Base-by-base conservation (phyloP, 2,888 invertebrate species). In the Bedellia somnulentella region DNA sequence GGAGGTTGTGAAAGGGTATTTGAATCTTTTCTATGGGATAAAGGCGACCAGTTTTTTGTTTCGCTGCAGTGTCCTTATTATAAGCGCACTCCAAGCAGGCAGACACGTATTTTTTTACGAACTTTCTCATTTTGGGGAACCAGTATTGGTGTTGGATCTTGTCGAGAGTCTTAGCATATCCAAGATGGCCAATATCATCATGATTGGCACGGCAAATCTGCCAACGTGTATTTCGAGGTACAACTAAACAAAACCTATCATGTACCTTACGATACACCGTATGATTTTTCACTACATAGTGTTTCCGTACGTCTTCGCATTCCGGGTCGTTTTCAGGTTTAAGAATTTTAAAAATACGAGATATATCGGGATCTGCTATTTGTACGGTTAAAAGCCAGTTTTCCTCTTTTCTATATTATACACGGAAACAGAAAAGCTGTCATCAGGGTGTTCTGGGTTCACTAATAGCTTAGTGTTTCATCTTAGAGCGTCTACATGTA, bases 401-500 rank as follows among this genome's bases (percentile, higher is more conserved):
- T 2, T 30, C 42, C 28, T 13, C n/a, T n/a, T 36, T 12, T 11
- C 40, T n/a, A 34, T 35, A 23, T 25, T 21, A 11, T 18, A 27
- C n/a, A 35, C 15, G 6, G 9, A 17, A 15, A 10, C 3, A 11
- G 5, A 4, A 9, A n/a, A 14, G 2, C 8, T 10, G 3, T 25
- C 14, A 5, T 13, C n/a, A 2, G 5, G 3, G 10, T 5, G n/a
- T n/a, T n/a, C n/a, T n/a, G n/a, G n/a, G n/a, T n/a, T n/a, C n/a
- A n/a, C n/a, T n/a, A n/a, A n/a, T 4, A 11, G 5, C 6, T 5
- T 13, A 9, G 30, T 8, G 10, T 25, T 25, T 9, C 30, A 18
- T 13, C 25, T 30, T 8, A 30, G n/a, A 1, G 49, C 47, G 32
- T 55, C 53, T 5, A 46, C 49, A 27, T 52, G 47, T 4, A 30